Conservation (phyloP, 2,797 vertebrate species). For the Schizopygopsis pylzovi region DNA sequence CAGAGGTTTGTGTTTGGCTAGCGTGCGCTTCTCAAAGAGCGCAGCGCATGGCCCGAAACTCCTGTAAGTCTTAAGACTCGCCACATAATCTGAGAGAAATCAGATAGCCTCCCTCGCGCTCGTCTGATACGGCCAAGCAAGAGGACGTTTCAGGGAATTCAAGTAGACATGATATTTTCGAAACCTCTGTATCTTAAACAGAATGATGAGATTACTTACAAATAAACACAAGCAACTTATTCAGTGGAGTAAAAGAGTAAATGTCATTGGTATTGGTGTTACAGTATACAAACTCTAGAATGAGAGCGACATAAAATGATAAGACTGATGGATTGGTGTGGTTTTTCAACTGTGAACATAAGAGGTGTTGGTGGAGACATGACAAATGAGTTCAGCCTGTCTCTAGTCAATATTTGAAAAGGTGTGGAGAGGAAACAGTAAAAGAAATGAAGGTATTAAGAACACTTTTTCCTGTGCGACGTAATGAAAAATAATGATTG, state of each 20-base stretch:
- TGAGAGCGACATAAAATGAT: constrained; percentile 38
- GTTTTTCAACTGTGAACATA: constrained; percentile 20
- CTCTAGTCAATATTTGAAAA: constrained; percentile 46
- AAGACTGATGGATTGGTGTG: constrained; percentile 32
- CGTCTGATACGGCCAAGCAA: constrained; percentile 6
- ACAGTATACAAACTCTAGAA: constrained; percentile 25
- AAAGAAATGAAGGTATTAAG: constrained; percentile 13
- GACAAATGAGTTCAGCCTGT: constrained; percentile 24
- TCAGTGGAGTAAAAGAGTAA: constrained; percentile 9
- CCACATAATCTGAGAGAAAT: constrained; percentile 36
- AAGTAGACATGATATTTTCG: constrained; percentile 49
- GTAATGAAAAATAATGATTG: not conserved
- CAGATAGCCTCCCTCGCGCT: constrained; percentile 31
- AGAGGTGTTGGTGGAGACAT: constrained; percentile 22
- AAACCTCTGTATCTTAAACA: constrained; percentile 34
- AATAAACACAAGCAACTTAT: constrained; percentile 16
- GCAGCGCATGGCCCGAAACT: not conserved
- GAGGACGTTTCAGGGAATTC: constrained; percentile 40
- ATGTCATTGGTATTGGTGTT: constrained; percentile 33
- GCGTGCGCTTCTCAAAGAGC: constrained; percentile 11
- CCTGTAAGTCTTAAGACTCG: constrained; percentile 7
- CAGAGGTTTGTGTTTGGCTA: constrained; percentile 44
- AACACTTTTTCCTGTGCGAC: not conserved
- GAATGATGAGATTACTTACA: constrained; percentile 36
- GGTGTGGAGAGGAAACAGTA: constrained; percentile 33